Evolutionary conservation across 1,140 invertebrate species (phyloP), one percentile per base, ranked within the genome.

Genomic region (Berghia stephanieae): DNA sequence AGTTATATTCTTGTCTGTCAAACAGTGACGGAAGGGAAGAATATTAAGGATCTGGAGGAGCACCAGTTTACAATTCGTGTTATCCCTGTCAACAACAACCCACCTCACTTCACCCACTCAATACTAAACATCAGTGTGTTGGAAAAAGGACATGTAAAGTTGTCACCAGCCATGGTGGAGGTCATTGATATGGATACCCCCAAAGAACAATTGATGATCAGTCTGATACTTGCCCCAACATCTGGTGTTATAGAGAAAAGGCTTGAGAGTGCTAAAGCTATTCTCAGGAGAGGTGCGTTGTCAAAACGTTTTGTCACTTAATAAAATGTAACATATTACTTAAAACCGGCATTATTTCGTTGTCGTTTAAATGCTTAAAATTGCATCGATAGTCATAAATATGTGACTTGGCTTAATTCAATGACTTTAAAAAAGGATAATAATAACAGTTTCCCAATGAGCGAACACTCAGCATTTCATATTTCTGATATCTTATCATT

Each of bases 81-180:
- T 1, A 42, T 82, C 13, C 87, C 87, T n/a, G 84, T 86, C 8
- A 85, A 86, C 75, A 86, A 86, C 77, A 79, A 76, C 21, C 80
- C 83, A 42, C 85, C 86, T 0, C 38, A 40, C 18, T 83, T 85
- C 67, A 36, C 63, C 0, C 57, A 79, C 27, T 49, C 79, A 1
- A 70, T 73, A 69, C 78, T 81, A n/a, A 49, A 77, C 3, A n/a
- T 87, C 0, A 80, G 75, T n/a, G 79, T 86, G n/a, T 27, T 82
- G 27, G 73, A 83, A 60, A 78, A 81, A n/a, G 79, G 81, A 16
- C 72, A n/a, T 18, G 73, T 75, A 34, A 80, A 80, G 42, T 27
- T 86, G 2, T 75, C 75, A 3, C 43, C 60, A 4, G 49, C 67
- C 3, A 36, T 83, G n/a, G n/a, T 86, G 21, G 72, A 77, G 60